These are phyloP conservation scores for Eupeodes corollae DNA, from an alignment of 1,140 invertebrate genomes.

Conservation along the genomic window DNA sequence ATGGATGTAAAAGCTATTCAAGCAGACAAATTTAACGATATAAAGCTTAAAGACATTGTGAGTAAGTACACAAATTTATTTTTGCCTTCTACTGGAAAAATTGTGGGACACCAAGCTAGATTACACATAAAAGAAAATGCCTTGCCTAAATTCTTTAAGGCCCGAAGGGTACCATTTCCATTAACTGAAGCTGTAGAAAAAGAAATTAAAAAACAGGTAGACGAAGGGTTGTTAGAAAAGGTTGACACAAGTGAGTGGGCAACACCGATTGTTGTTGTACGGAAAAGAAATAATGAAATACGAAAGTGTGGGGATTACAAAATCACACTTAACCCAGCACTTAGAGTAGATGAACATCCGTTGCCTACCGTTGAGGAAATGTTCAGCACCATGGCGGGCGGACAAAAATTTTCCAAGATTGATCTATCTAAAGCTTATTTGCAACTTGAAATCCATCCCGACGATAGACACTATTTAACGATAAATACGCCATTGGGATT, in stretches of 20 bases:
- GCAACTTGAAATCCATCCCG: constrained; percentile 11
- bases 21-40: too few relatives aligned
- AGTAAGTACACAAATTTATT: background rate
- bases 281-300: constrained; percentile 34
- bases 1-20: background rate
- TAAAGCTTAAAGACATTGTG: background rate
- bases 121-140: constrained; percentile 1
- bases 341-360: constrained; percentile 12
- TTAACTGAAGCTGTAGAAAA: constrained; percentile 10
- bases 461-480: constrained; percentile 11
- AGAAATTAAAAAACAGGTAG: constrained; percentile 32
- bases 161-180: constrained; percentile 1
- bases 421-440: constrained; percentile 17
- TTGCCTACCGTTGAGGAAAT: constrained; percentile 19
- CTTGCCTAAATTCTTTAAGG: constrained; percentile 1
- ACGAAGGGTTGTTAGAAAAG: constrained; percentile 16
- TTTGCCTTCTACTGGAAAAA: too few relatives aligned
- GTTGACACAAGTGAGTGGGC: too few relatives aligned
- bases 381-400: constrained; percentile 12
- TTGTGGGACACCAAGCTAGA: background rate
- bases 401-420: constrained; percentile 15
- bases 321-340: background rate
- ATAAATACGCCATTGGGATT: constrained; percentile 16
- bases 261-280: constrained; percentile 39
- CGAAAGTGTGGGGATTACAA: constrained; percentile 18